Conservation (phyloP, 92 coral and sea anemone genomes). For the Phymanthus crucifer region DNA sequence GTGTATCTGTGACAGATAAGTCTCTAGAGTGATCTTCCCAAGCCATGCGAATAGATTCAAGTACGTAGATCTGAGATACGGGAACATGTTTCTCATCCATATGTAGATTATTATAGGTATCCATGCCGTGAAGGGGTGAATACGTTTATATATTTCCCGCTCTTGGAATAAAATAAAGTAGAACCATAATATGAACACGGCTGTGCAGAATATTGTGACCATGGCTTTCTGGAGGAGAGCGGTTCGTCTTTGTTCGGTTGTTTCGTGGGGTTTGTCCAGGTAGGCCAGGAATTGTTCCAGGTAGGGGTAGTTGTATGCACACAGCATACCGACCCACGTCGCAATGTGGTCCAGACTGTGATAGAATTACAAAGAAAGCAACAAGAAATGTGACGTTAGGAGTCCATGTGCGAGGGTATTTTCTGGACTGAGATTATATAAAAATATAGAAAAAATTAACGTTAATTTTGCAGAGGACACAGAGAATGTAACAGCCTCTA, state of each 20-base stretch:
- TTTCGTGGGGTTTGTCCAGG: slow-evolving; percentile 80
- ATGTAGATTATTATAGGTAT: slow-evolving; percentile 78
- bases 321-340: slow-evolving; percentile 95
- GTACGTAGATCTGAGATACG: slow-evolving; percentile 71
- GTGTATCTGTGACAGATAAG: slow-evolving; percentile 93
- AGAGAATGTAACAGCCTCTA: too few relatives aligned
- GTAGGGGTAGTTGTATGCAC: slow-evolving; percentile 96
- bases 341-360: slow-evolving; percentile 86
- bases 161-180: slow-evolving; percentile 71
- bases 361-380: background rate
- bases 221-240: slow-evolving; percentile 55
- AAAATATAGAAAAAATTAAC: too few relatives aligned
- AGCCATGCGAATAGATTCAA: slow-evolving; percentile 93
- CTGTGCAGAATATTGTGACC: slow-evolving; percentile 59
- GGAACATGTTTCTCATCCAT: slow-evolving; percentile 85
- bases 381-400: background rate
- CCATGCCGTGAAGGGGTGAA: slow-evolving; percentile 86
- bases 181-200: slow-evolving; percentile 74
- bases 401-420: too few relatives aligned
- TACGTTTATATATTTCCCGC: slow-evolving; percentile 61
- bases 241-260: slow-evolving; percentile 43
- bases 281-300: slow-evolving; percentile 78
- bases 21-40: slow-evolving; percentile 90
- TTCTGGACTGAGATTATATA: too few relatives aligned
- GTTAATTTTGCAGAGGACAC: too few relatives aligned